Percentiles rank a stretch among this genome's conserved stretches.
Evolutionary conservation across 1,140 invertebrate genomes (phyloP).

Genomic region (Sycophaga agraensis): DNA sequence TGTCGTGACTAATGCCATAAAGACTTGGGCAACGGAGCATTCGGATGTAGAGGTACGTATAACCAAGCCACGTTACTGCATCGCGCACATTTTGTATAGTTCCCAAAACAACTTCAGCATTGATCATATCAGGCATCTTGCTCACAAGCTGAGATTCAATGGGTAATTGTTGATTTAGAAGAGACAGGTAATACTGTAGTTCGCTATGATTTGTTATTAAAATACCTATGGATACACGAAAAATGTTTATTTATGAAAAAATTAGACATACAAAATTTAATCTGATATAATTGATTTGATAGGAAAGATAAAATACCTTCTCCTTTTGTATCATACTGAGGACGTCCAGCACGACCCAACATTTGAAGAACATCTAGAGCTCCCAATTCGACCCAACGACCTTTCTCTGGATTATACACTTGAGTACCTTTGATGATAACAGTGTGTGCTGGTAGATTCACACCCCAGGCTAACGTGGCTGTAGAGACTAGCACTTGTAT

Average conservation of each 20-base stretch:
- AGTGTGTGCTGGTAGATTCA: slow-evolving; percentile 98
- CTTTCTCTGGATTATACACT: slow-evolving; percentile 98
- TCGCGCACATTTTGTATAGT: slow-evolving; percentile 94
- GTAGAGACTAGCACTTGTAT: slow-evolving; percentile 96
- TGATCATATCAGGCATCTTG: slow-evolving; percentile 93
- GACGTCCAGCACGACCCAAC: slow-evolving; percentile 95
- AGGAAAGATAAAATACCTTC: slow-evolving; percentile 62
- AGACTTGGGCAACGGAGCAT: slow-evolving; percentile 83
- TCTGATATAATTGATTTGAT: neutral
- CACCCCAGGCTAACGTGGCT: slow-evolving; percentile 98
- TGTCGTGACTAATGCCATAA: slow-evolving; percentile 87
- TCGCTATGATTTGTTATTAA: slow-evolving; percentile 99
- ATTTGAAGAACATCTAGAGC: slow-evolving; percentile 97
- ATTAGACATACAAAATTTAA: neutral
- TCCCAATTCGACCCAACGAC: slow-evolving; percentile 95
- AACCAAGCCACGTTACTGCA: slow-evolving; percentile 93
- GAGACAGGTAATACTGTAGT: slow-evolving; percentile 95
- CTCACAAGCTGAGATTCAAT: slow-evolving; percentile 84
- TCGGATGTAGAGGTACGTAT: slow-evolving; percentile 95
- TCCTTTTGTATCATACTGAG: slow-evolving; percentile 98
- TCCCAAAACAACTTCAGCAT: slow-evolving; percentile 96
- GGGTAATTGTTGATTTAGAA: slow-evolving; percentile 95
- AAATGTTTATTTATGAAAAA: neutral
- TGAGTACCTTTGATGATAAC: slow-evolving; percentile 99
- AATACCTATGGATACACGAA: slow-evolving; percentile 65